Conservation (phyloP, 1,140 invertebrate genomes). For the Piezodorus guildinii region DNA sequence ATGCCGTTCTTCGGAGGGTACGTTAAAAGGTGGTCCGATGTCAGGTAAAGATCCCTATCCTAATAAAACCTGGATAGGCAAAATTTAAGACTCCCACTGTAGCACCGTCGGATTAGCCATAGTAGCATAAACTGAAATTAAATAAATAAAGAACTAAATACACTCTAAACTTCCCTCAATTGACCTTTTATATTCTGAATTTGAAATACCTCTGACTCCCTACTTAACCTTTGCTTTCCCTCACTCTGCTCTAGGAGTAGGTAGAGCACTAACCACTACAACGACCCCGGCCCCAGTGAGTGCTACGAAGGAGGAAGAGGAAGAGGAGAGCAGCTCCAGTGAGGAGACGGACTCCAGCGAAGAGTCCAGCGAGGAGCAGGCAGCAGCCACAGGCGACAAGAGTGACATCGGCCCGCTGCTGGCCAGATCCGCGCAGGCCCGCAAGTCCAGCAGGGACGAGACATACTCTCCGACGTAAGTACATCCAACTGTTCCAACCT, state of each 20-base stretch:
- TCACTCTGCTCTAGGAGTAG: not conserved
- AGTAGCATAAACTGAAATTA: no score
- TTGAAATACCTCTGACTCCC: no score
- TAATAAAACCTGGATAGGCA: no score
- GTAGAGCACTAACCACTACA: not conserved
- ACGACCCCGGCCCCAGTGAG: constrained; percentile 22
- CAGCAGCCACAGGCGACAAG: constrained; percentile 36
- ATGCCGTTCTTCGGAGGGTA: no score
- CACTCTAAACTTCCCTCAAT: no score
- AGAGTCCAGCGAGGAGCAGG: constrained; percentile 54
- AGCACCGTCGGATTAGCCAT: no score
- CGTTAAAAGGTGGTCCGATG: no score
- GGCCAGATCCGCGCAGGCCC: constrained; percentile 59
- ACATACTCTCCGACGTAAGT: constrained; percentile 23
- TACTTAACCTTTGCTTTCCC: not conserved
- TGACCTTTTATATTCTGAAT: no score
- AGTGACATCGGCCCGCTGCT: constrained; percentile 66
- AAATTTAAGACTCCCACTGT: no score
- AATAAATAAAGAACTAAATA: no score
- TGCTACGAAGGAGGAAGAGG: constrained; percentile 36
- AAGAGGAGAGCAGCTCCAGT: constrained; percentile 39
- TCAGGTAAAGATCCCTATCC: no score
- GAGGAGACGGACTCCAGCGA: constrained; percentile 63
- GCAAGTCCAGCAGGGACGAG: constrained; percentile 34
- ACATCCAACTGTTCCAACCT: not conserved